These are phyloP conservation scores for Papilio helenus DNA, from an alignment of 1,140 invertebrate genomes.

Conservation along the genomic window DNA sequence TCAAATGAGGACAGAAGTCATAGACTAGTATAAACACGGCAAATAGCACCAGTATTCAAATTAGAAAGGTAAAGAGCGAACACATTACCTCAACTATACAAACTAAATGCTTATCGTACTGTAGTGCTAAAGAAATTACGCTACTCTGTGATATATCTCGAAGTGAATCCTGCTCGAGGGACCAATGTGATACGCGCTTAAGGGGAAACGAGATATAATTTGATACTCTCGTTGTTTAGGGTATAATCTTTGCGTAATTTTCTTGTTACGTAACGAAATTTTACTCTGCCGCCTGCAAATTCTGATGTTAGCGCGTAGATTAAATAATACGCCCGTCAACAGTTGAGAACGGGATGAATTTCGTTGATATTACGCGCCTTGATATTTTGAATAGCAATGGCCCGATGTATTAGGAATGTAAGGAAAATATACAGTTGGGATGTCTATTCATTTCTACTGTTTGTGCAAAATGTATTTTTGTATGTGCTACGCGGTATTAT, in stretches of 20 bases:
- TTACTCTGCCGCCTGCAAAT: slow-evolving; percentile 18
- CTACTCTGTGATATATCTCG: slow-evolving; percentile 21
- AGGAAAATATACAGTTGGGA: slow-evolving; percentile 5
- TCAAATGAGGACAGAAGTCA: not conserved
- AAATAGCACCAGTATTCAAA: slow-evolving; percentile 20
- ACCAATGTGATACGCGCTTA: slow-evolving; percentile 25
- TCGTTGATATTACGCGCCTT: slow-evolving; percentile 3
- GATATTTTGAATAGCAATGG: slow-evolving; percentile 19
- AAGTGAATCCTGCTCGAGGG: slow-evolving; percentile 21
- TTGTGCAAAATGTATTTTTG: not conserved
- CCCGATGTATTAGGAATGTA: slow-evolving; percentile 15
- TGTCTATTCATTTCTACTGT: slow-evolving; percentile 4
- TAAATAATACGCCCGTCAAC: slow-evolving; percentile 29
- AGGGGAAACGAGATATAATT: slow-evolving; percentile 21
- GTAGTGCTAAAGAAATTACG: slow-evolving; percentile 14
- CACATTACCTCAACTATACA: slow-evolving; percentile 3
- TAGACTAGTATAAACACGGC: slow-evolving; percentile 13
- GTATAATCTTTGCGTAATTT: slow-evolving; percentile 35
- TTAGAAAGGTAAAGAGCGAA: slow-evolving; percentile 24
- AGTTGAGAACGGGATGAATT: slow-evolving; percentile 15
- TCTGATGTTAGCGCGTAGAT: slow-evolving; percentile 18
- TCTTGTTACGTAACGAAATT: slow-evolving; percentile 18
- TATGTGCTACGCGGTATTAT: not conserved
- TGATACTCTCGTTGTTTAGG: slow-evolving; percentile 34
- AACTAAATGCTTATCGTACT: not conserved